Evolutionary conservation across 2,888 invertebrate genomes (phyloP).

Genomic region (Drosophila vallismaia): DNA sequence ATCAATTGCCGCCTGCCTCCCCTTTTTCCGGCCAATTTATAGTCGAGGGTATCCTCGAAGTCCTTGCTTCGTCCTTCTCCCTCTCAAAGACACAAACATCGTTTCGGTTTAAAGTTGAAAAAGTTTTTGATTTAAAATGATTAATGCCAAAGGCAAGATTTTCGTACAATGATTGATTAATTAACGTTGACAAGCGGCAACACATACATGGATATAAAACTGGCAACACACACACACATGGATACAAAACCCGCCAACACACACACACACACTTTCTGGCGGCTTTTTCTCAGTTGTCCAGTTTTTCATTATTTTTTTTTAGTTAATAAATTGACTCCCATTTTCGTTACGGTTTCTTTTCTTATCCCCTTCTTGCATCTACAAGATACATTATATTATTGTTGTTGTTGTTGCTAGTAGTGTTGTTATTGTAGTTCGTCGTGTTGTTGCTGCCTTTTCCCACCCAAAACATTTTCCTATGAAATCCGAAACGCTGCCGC

Average conservation of each 20-base stretch:
- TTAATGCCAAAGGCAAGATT: conserved; percentile 62
- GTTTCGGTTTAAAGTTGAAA: conserved; percentile 27
- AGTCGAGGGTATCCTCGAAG: conserved; percentile 13
- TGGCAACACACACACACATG: conserved; percentile 38
- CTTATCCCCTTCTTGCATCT: conserved; percentile 60
- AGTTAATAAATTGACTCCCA: conserved; percentile 74
- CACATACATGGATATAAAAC: conserved; percentile 36
- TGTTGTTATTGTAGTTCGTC: background rate
- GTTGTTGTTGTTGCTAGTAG: conserved; percentile 42
- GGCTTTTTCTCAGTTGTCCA: conserved; percentile 63
- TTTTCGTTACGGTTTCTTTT: conserved; percentile 65
- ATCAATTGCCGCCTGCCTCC: conserved; percentile 28
- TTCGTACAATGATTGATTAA: conserved; percentile 76
- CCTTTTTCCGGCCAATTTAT: conserved; percentile 69
- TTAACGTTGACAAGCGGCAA: conserved; percentile 72
- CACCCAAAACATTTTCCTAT: conserved; percentile 71
- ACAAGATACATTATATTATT: conserved; percentile 22
- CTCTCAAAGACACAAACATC: background rate
- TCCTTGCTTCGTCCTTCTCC: conserved; percentile 1
- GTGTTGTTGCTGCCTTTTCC: conserved; percentile 43
- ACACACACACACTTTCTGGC: conserved; percentile 41
- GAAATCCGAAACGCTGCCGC: conserved; percentile 54
- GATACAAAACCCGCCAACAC: conserved; percentile 24
- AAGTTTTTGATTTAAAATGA: conserved; percentile 57
- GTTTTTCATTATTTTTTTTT: conserved; percentile 44